phyloP scores from a whole-genome alignment of 2,888 invertebrate genomes.

The Pilophorus perplexus region DNA sequence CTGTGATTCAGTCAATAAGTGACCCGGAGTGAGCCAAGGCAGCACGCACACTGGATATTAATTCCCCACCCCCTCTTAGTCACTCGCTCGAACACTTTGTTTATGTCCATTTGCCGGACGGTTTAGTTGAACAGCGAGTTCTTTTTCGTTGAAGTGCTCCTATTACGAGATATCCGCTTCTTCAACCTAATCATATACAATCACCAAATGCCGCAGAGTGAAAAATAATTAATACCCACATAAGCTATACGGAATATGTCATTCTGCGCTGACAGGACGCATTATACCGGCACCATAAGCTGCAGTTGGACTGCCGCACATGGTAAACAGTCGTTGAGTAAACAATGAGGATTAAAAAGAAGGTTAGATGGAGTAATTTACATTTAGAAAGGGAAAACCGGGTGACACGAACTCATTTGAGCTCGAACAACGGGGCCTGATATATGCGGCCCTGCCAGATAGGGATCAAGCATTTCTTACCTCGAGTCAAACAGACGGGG shows the following conservation, averaged over 20 bases:
- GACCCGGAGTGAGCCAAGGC: background rate
- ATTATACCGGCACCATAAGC: background rate
- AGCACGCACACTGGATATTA: background rate
- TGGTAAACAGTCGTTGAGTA: background rate
- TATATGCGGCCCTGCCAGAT: constrained; percentile 7
- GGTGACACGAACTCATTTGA: constrained; percentile 23
- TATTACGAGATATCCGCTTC: too few species aligned
- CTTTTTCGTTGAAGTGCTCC: too few species aligned
- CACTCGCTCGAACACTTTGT: too few species aligned
- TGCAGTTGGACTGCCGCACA: constrained; percentile 15
- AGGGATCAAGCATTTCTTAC: constrained; percentile 20
- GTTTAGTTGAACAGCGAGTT: too few species aligned
- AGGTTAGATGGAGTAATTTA: constrained; percentile 12
- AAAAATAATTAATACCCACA: too few species aligned
- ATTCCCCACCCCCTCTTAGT: too few species aligned
- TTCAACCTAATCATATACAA: too few species aligned
- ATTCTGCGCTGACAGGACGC: background rate
- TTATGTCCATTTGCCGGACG: too few species aligned
- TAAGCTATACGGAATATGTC: constrained; percentile 12
- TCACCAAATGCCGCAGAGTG: too few species aligned
- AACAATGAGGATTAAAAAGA: constrained; percentile 22
- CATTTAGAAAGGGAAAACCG: constrained; percentile 25
- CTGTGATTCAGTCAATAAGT: background rate
- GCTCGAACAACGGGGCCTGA: constrained; percentile 14
- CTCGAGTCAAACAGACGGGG: constrained; percentile 1